Conservation (phyloP, 2,113 vertebrate genomes). For the Tragelaphus buxtoni region DNA sequence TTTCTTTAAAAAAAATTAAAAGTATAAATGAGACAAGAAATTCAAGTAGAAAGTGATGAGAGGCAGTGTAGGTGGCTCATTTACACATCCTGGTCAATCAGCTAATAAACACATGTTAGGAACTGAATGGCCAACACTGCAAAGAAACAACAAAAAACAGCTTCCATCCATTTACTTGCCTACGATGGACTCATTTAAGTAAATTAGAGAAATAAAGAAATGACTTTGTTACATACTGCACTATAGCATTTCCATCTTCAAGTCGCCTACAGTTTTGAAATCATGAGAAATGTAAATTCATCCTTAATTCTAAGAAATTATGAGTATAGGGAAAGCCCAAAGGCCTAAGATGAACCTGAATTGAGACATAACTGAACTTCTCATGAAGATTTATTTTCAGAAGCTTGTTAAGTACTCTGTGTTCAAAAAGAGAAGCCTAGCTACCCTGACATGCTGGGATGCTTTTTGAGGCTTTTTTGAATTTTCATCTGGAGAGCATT, state of each 20-base stretch:
- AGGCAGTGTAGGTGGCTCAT: neutral
- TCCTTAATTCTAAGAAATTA: constrained; percentile 25
- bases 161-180: neutral
- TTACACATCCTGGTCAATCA: neutral
- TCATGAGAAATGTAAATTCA: constrained; percentile 12
- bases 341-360: constrained; percentile 10
- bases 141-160: neutral
- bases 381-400: constrained; percentile 32
- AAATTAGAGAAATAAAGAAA: neutral
- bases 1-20: neutral
- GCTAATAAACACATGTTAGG: neutral
- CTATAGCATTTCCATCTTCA: neutral
- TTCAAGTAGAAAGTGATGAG: neutral
- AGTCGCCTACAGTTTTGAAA: neutral
- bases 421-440: neutral
- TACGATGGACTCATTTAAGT: neutral
- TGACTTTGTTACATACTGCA: neutral
- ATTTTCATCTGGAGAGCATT: neutral
- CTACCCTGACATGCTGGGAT: neutral
- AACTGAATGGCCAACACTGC: neutral
- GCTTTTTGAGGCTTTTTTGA: neutral
- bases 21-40: neutral
- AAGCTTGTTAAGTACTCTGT: neutral
- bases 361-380: constrained; percentile 37
- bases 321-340: constrained; percentile 1